phyloP scores from a whole-genome alignment of 2,888 invertebrate species.

The Trichogramma evanescens region DNA sequence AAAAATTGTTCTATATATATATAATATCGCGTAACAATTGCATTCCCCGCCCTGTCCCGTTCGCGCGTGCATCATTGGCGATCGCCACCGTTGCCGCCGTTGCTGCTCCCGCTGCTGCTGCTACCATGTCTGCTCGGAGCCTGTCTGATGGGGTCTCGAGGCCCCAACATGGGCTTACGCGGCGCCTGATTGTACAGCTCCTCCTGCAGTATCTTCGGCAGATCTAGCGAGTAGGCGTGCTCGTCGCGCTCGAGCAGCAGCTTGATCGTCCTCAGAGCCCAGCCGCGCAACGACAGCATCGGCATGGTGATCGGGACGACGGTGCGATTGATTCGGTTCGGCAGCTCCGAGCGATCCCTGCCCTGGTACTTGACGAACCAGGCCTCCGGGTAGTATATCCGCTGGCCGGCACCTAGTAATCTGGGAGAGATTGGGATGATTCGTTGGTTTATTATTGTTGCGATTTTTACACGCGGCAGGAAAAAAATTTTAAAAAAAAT shows the following conservation, averaged over 20 bases:
- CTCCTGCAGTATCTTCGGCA: slow-evolving; percentile 36
- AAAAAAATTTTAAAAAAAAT: too few species aligned
- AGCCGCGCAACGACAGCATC: slow-evolving; percentile 33
- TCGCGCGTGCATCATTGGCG: too few species aligned
- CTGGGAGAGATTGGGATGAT: slow-evolving; percentile 23
- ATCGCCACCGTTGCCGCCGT: too few species aligned
- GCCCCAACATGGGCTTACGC: slow-evolving; percentile 14
- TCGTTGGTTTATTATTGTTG: too few species aligned
- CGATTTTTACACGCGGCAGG: too few species aligned
- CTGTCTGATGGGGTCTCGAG: neutral
- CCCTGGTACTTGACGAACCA: slow-evolving; percentile 28
- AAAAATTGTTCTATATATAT: too few species aligned
- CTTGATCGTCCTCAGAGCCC: slow-evolving; percentile 34
- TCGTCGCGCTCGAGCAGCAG: slow-evolving; percentile 29
- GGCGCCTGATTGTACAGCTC: slow-evolving; percentile 35
- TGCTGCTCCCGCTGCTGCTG: too few species aligned
- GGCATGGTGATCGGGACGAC: slow-evolving; percentile 34
- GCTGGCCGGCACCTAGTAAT: slow-evolving; percentile 32
- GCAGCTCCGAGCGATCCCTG: slow-evolving; percentile 20
- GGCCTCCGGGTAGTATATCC: slow-evolving; percentile 37
- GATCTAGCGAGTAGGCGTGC: slow-evolving; percentile 35
- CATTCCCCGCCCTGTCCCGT: too few species aligned
- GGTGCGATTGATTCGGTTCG: slow-evolving; percentile 26
- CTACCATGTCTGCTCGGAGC: too few species aligned
- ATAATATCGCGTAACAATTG: too few species aligned